phyloP scores from a whole-genome alignment of 2,797 vertebrate genomes.

The Anolis apletophallus region DNA sequence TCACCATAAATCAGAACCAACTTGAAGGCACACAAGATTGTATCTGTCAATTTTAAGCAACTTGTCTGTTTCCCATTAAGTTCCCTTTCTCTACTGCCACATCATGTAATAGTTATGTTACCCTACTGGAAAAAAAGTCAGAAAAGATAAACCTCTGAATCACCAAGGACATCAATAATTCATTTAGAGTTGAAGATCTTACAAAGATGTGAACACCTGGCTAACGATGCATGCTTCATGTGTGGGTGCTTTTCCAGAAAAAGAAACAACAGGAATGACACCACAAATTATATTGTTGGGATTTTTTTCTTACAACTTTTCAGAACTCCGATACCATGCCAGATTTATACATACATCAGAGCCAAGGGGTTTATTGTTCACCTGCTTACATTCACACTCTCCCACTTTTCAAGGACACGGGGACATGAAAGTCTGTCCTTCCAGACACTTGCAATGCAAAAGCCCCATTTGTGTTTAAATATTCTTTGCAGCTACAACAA shows the following conservation, averaged over 20 bases:
- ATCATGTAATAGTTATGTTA: conserved; percentile 10
- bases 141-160: neutral
- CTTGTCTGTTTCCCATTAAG: neutral
- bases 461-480: neutral
- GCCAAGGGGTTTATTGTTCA: neutral
- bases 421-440: neutral
- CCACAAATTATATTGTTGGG: neutral
- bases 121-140: conserved; percentile 3
- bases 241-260: neutral
- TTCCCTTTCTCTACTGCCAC: neutral
- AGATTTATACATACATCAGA: neutral
- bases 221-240: conserved; percentile 24
- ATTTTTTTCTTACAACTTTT: neutral
- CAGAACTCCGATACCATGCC: neutral
- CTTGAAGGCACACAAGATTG: too few relatives aligned
- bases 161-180: conserved; percentile 13
- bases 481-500: neutral
- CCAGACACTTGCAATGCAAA: neutral
- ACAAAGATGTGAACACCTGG: conserved; percentile 10
- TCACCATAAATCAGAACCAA: too few relatives aligned
- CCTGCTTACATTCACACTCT: neutral
- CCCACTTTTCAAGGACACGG: neutral
- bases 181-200: conserved; percentile 17
- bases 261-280: neutral
- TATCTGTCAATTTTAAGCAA: conserved; percentile 3